Conservation (phyloP, 1,140 invertebrate genomes). For the Hypsibius dujardini region DNA sequence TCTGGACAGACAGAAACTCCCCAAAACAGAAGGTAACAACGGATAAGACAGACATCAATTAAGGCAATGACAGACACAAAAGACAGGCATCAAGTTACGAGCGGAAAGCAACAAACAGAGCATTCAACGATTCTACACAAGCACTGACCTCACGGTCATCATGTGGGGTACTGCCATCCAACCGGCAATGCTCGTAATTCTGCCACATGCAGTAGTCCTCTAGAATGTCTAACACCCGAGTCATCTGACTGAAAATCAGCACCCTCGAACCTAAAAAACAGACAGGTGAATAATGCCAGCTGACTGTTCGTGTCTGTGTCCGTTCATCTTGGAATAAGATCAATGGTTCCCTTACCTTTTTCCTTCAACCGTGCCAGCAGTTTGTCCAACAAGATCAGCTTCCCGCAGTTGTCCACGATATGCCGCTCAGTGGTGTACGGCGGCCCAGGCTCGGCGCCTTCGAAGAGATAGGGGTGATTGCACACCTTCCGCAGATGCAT, state of each 20-base stretch:
- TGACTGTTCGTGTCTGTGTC: too few relatives aligned
- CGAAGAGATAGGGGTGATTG: constrained; percentile 53
- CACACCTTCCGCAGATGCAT: constrained; percentile 46
- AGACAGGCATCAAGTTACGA: too few relatives aligned
- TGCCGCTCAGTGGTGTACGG: constrained; percentile 41
- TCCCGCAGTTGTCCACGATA: constrained; percentile 57
- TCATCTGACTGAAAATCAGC: constrained; percentile 84
- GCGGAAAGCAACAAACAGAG: background rate
- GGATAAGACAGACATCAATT: too few relatives aligned
- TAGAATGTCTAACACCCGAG: constrained; percentile 72
- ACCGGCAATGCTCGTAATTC: constrained; percentile 50
- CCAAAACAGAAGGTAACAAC: too few relatives aligned
- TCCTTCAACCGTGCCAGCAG: constrained; percentile 52
- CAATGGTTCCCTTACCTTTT: constrained; percentile 64
- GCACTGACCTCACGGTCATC: constrained; percentile 42
- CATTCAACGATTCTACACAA: constrained; percentile 9
- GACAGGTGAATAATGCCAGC: constrained; percentile 57
- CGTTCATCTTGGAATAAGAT: constrained; percentile 63
- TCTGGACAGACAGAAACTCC: too few relatives aligned
- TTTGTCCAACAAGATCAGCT: constrained; percentile 60
- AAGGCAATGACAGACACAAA: too few relatives aligned
- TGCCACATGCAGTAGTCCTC: constrained; percentile 61
- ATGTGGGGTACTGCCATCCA: constrained; percentile 68
- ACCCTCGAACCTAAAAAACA: constrained; percentile 51
- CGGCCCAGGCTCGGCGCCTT: constrained; percentile 34